These are phyloP conservation scores for Monochamus alternatus DNA, from an alignment of 2,888 invertebrate genomes.

Conservation along the genomic window DNA sequence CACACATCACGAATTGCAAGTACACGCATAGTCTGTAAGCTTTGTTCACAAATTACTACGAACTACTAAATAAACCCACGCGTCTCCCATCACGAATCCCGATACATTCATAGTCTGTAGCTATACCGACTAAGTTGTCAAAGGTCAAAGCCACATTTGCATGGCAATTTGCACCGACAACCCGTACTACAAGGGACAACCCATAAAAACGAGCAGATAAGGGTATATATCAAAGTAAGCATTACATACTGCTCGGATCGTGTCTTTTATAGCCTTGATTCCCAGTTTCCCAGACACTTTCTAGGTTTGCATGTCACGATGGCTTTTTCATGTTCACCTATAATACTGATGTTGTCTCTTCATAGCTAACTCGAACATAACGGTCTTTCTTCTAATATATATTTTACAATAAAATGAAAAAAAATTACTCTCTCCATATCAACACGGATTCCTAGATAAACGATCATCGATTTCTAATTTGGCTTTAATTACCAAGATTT, in stretches of 20 bases:
- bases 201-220: slow-evolving; percentile 41
- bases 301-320: slow-evolving; percentile 47
- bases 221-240: slow-evolving; percentile 56
- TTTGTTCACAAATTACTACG: no score
- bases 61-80: no score
- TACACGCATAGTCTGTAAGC: no score
- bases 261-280: slow-evolving; percentile 55
- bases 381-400: slow-evolving; percentile 15
- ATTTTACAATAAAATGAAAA: slow-evolving; percentile 28
- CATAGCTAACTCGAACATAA: slow-evolving; percentile 35
- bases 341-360: slow-evolving; percentile 30
- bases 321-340: slow-evolving; percentile 39
- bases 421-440: no score
- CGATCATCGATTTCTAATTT: no score
- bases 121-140: no score
- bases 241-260: slow-evolving; percentile 55
- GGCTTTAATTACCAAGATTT: no score
- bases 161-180: not conserved
- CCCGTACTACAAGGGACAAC: slow-evolving; percentile 6
- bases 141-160: not conserved
- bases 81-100: no score
- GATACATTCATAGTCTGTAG: no score
- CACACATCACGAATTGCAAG: no score
- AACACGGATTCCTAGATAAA: no score
- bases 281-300: slow-evolving; percentile 47